These are phyloP conservation scores for Leptoclinus maculatus DNA, from an alignment of 2,797 vertebrate species.

Conservation along the genomic window DNA sequence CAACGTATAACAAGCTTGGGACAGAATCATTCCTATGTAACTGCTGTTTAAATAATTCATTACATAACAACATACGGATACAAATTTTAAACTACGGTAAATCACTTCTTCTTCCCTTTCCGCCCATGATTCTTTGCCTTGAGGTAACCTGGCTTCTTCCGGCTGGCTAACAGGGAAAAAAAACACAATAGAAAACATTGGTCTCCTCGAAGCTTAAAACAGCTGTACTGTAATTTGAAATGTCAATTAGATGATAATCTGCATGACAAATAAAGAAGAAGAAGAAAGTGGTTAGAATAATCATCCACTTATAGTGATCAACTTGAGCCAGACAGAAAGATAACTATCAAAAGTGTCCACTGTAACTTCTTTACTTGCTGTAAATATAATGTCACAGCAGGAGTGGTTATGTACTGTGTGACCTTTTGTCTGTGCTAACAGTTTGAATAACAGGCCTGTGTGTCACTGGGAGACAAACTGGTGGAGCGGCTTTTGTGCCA, in stretches of 20 bases:
- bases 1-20: no score
- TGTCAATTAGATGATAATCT: neutral
- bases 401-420: neutral
- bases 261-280: neutral
- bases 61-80: neutral
- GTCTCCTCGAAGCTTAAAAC: neutral
- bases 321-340: neutral
- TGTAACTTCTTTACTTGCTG: neutral
- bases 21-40: neutral
- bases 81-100: neutral
- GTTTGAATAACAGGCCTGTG: conserved; percentile 38
- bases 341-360: neutral
- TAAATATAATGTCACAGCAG: neutral
- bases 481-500: conserved; percentile 53
- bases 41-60: neutral
- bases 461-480: conserved; percentile 52
- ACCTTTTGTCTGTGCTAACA: conserved; percentile 28
- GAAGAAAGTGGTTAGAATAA: neutral
- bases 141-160: neutral
- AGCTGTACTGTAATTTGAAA: neutral
- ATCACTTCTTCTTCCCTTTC: neutral
- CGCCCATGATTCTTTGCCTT: neutral
- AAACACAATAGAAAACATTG: neutral
- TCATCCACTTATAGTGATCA: neutral
- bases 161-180: neutral